Evolutionary conservation across 2,888 invertebrate genomes (phyloP).

Genomic region (Taenaris catops): DNA sequence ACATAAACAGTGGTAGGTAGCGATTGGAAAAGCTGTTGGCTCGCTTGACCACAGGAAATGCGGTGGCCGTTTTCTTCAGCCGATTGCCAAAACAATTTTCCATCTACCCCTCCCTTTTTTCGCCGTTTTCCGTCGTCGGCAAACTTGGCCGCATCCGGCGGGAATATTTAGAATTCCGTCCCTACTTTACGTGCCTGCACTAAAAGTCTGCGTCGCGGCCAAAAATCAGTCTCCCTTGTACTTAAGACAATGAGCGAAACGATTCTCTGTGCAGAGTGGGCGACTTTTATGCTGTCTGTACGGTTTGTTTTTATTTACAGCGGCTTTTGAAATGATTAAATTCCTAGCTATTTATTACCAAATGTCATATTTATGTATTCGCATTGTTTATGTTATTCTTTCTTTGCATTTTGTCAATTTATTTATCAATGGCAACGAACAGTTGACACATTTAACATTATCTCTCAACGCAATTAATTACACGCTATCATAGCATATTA

Average conservation of each 20-base stretch:
- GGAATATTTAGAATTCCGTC: conserved; percentile 45
- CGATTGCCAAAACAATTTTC: conserved; percentile 68
- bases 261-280: conserved; percentile 11
- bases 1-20: conserved; percentile 43
- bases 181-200: conserved; percentile 42
- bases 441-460: no score
- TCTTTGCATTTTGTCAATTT: no score
- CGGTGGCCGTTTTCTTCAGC: conserved; percentile 60
- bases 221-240: conserved; percentile 34
- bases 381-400: no score
- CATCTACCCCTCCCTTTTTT: conserved; percentile 63
- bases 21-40: conserved; percentile 71
- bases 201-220: conserved; percentile 30
- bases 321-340: conserved; percentile 19
- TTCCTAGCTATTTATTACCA: conserved; percentile 4
- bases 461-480: no score
- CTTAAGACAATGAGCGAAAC: conserved; percentile 33
- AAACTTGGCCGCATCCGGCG: conserved; percentile 58
- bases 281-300: conserved; percentile 13
- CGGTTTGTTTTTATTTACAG: conserved; percentile 14
- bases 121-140: conserved; percentile 60
- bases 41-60: conserved; percentile 73
- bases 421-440: no score
- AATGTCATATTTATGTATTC: no score
- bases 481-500: no score